These are phyloP conservation scores for Sceloporus undulatus DNA, from an alignment of 2,113 vertebrate genomes.

Conservation along the genomic window DNA sequence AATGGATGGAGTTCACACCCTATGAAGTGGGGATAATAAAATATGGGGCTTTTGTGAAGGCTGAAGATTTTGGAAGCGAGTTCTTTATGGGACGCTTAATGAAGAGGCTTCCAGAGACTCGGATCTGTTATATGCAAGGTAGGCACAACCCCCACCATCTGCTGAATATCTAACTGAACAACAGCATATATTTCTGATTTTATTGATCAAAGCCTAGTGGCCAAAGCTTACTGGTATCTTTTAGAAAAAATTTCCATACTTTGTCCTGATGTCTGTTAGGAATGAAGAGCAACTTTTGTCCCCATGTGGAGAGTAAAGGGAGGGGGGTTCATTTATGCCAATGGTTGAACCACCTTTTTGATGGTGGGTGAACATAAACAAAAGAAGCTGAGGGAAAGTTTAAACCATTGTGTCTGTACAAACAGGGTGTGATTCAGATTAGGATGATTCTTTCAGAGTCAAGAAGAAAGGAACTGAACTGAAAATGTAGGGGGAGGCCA, in stretches of 20 bases:
- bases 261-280: too few species aligned
- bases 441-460: too few species aligned
- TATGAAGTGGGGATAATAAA: constrained; percentile 90
- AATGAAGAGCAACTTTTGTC: too few species aligned
- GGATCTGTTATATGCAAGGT: constrained; percentile 86
- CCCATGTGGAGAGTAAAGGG: too few species aligned
- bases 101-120: constrained; percentile 84
- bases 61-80: constrained; percentile 87
- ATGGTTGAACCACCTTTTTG: too few species aligned
- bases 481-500: too few species aligned
- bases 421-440: too few species aligned
- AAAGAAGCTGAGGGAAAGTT: too few species aligned
- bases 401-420: too few species aligned
- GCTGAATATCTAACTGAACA: neutral
- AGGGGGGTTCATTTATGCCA: too few species aligned
- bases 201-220: neutral
- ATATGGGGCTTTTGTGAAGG: constrained; percentile 84
- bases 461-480: too few species aligned
- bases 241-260: neutral
- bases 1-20: constrained; percentile 91
- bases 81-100: constrained; percentile 89
- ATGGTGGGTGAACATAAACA: too few species aligned
- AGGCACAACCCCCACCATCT: neutral
- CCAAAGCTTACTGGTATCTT: neutral
- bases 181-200: neutral